Conservation (phyloP, 1,140 invertebrate species). For the Papilio polyxenes region DNA sequence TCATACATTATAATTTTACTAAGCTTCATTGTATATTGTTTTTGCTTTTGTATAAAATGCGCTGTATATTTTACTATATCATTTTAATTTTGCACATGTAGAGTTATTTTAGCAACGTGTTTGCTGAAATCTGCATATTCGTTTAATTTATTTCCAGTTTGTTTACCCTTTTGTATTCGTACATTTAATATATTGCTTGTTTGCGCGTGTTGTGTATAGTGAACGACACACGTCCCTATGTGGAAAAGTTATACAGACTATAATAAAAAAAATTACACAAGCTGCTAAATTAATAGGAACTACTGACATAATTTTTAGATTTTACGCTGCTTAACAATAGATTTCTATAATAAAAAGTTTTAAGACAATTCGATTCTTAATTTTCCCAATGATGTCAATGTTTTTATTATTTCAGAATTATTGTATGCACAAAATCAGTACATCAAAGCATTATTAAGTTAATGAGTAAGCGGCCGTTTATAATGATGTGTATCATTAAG, state of each 20-base stretch:
- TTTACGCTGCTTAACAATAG: too few species aligned
- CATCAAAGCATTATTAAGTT: neutral
- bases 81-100: neutral
- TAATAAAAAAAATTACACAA: neutral
- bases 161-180: neutral
- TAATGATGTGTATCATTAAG: neutral
- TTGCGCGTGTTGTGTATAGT: neutral
- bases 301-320: too few species aligned
- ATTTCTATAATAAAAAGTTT: too few species aligned
- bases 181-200: conserved; percentile 1
- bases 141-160: conserved; percentile 6
- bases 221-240: neutral
- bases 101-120: neutral
- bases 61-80: neutral
- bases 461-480: neutral
- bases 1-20: too few species aligned
- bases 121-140: neutral
- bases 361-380: too few species aligned
- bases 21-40: too few species aligned
- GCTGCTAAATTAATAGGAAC: too few species aligned
- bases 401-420: too few species aligned
- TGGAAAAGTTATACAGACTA: neutral
- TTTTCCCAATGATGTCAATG: too few species aligned
- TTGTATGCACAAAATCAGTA: too few species aligned
- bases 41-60: neutral